Conservation (phyloP, 2,888 invertebrate genomes). For the Cyrtodaria siliqua region DNA sequence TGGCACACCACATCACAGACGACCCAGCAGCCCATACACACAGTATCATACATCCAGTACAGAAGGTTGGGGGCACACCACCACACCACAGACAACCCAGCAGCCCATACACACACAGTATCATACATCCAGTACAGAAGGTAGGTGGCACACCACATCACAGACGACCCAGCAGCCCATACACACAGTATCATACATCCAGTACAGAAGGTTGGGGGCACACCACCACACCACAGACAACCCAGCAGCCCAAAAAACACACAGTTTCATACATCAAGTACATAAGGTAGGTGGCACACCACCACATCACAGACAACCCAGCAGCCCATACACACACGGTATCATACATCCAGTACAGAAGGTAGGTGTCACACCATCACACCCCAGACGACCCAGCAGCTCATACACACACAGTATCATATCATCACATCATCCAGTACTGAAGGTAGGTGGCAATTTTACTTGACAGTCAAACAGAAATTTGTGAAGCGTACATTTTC, state of each 20-base stretch:
- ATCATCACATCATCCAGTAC: constrained; percentile 25
- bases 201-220: constrained; percentile 46
- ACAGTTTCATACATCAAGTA: constrained; percentile 27
- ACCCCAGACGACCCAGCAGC: constrained; percentile 52
- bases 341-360: constrained; percentile 37
- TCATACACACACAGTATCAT: constrained; percentile 25
- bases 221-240: constrained; percentile 56
- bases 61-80: constrained; percentile 51
- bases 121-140: constrained; percentile 38
- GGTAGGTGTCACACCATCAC: constrained; percentile 47
- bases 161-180: constrained; percentile 42
- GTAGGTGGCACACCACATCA: constrained; percentile 54
- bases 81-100: constrained; percentile 54
- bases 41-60: constrained; percentile 35
- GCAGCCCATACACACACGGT: constrained; percentile 21
- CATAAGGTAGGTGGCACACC: constrained; percentile 55
- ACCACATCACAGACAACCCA: constrained; percentile 56
- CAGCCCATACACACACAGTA: constrained; percentile 21
- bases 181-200: constrained; percentile 26
- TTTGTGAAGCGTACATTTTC: no score
- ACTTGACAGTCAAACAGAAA: no score
- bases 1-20: constrained; percentile 57
- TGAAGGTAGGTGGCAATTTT: constrained; percentile 46
- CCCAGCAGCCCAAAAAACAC: constrained; percentile 24
- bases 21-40: constrained; percentile 22